Evolutionary conservation across 2,797 vertebrate species (phyloP).

Genomic region (Nothura maculosa): DNA sequence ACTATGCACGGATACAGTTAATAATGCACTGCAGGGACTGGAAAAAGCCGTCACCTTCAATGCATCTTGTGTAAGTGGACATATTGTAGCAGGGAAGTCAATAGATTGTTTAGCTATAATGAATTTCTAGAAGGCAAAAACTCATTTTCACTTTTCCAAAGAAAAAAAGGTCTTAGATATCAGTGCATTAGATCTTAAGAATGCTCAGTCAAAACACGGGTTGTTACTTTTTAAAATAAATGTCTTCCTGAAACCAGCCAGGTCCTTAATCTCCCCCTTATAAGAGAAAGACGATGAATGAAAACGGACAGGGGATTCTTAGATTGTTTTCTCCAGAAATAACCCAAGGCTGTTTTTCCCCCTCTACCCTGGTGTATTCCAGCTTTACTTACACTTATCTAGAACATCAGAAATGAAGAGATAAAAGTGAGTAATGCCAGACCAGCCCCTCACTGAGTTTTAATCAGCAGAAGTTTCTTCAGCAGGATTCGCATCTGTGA

Average conservation of each 20-base stretch:
- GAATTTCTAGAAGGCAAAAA: conserved; percentile 24
- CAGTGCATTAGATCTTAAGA: background rate
- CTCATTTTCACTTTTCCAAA: conserved; percentile 30
- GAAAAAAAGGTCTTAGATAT: background rate
- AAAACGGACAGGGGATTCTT: background rate
- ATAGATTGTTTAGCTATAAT: conserved; percentile 42
- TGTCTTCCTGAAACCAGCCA: background rate
- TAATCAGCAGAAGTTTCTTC: conserved; percentile 4
- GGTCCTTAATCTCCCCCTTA: background rate
- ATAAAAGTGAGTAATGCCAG: background rate
- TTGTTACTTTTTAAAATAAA: conserved; percentile 38
- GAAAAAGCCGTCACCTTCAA: background rate
- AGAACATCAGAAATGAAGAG: background rate
- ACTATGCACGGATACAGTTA: background rate
- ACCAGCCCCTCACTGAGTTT: background rate
- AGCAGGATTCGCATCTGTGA: background rate
- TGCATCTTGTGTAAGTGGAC: background rate
- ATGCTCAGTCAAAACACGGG: conserved; percentile 15
- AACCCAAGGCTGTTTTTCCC: background rate
- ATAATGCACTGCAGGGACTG: background rate
- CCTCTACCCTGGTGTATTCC: background rate
- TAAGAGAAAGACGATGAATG: background rate
- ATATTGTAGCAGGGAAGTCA: conserved; percentile 8
- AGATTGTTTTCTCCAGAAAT: background rate
- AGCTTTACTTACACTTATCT: conserved; percentile 18